Conservation (phyloP, 1,140 invertebrate genomes). For the Drosophila hydei region DNA sequence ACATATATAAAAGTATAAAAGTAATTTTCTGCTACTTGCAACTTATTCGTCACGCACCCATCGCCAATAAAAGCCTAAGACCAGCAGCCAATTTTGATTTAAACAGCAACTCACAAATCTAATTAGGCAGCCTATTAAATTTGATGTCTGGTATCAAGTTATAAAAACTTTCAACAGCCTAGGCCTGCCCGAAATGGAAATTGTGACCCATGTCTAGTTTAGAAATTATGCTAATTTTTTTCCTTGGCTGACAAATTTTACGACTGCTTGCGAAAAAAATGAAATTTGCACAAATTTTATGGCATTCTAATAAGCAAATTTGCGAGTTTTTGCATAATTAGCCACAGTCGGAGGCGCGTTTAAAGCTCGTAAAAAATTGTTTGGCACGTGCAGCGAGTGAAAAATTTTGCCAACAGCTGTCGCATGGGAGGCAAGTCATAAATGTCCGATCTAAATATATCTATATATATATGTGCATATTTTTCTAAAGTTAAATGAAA, state of each 20-base stretch:
- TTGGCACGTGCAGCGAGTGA: conserved; percentile 62
- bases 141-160: conserved; percentile 42
- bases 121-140: conserved; percentile 37
- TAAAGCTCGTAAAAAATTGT: conserved; percentile 50
- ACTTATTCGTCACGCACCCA: not conserved
- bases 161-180: conserved; percentile 33
- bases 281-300: conserved; percentile 63
- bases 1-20: too few relatives aligned
- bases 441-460: conserved; percentile 49
- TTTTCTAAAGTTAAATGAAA: conserved; percentile 76
- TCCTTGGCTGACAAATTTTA: conserved; percentile 50
- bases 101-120: conserved; percentile 7
- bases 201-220: conserved; percentile 22
- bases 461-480: not conserved
- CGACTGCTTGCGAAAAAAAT: conserved; percentile 42
- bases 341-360: conserved; percentile 46
- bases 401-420: conserved; percentile 56
- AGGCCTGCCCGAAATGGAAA: conserved; percentile 13
- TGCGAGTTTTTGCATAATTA: conserved; percentile 76
- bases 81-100: conserved; percentile 5
- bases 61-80: not conserved
- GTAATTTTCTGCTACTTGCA: not conserved
- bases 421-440: conserved; percentile 50
- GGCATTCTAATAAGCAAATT: conserved; percentile 79
- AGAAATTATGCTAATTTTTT: conserved; percentile 49